A percentile compares a stretch with the other conserved stretches of the same genome.
Conservation (phyloP, 2,888 invertebrate genomes). For the Amphiduros pacificus region DNA sequence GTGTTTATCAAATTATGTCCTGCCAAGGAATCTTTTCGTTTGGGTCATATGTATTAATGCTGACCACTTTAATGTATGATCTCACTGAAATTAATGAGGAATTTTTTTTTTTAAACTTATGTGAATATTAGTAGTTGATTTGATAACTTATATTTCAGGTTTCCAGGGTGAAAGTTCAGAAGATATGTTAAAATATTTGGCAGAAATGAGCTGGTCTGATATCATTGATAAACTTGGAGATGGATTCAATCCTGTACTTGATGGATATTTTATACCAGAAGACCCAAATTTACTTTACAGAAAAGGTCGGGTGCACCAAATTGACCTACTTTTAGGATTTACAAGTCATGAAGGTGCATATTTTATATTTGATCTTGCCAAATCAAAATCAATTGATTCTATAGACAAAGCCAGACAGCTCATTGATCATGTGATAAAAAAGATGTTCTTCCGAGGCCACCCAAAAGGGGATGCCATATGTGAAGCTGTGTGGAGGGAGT, state of each 20-base stretch:
- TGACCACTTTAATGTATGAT: no score
- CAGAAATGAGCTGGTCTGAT: slow-evolving; percentile 1
- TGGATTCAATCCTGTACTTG: slow-evolving; percentile 14
- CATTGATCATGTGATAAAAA: not conserved
- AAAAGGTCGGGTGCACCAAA: not conserved
- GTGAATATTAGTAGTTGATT: no score
- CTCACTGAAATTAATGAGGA: no score
- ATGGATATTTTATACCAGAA: slow-evolving; percentile 2
- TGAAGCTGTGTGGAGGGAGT: slow-evolving; percentile 2
- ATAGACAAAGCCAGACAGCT: not conserved
- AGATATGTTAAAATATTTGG: not conserved
- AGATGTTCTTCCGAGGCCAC: slow-evolving; percentile 4
- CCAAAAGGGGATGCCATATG: slow-evolving; percentile 1
- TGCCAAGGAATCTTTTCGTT: no score
- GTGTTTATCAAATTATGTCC: no score
- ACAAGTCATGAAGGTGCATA: slow-evolving; percentile 19
- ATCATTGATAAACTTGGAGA: slow-evolving; percentile 1
- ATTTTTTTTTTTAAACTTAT: no score
- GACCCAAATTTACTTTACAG: not conserved
- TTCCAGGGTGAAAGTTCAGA: not conserved
- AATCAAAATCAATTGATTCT: not conserved
- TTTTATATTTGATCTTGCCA: slow-evolving; percentile 2
- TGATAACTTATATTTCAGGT: no score
- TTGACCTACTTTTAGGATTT: slow-evolving; percentile 20
- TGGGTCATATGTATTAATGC: no score